Evolutionary conservation across 2,113 vertebrate genomes (phyloP), one percentile per base, ranked within the genome.

Genomic region (Aldabrachelys gigantea): DNA sequence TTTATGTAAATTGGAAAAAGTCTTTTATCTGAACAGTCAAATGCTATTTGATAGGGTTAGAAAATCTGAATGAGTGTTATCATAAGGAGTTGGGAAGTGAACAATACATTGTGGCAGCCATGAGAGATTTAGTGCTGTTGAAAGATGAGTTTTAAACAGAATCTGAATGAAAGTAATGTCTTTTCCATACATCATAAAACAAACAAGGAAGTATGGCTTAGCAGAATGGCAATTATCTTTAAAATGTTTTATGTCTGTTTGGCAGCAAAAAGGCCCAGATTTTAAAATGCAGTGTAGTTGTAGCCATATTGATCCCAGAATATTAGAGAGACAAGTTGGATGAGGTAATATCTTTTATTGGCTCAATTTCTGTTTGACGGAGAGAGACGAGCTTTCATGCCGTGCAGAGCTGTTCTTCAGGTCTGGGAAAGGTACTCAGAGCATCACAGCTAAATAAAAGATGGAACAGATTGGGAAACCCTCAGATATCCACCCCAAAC

Each of bases 1-100:
- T 91, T 94, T 90, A 62, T 72, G 84, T 22, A 88, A 85, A 89
- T 53, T 92, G 79, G 47, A 95, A 94, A 94, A 75, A 89, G 3
- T 31, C 2, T n/a, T 96, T 93, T 95, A 56, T 79, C 72, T 78
- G 76, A 93, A 49, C 27, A 93, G 6, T 54, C 22, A 47, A 81
- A 31, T 94, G 4, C 44, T 87, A 65, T 10, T 86, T 56, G 41
- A 72, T 80, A 54, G 24, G n/a, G 35, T 72, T 72, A 72, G 38
- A 49, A 80, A 88, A 91, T 84, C 44, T 89, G 27, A 47, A 84
- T 72, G 52, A 17, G 25, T 89, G 24, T 90, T 89, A 75, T 16
- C 65, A 24, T 75, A 35, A 88, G 56, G 29, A 11, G 35, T 38
- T 82, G 56, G 47, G 52, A 10, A 91, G 38, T 89, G 89, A 82